These are phyloP conservation scores for Okapia johnstoni DNA, from an alignment of 2,113 vertebrate species.

Conservation along the genomic window DNA sequence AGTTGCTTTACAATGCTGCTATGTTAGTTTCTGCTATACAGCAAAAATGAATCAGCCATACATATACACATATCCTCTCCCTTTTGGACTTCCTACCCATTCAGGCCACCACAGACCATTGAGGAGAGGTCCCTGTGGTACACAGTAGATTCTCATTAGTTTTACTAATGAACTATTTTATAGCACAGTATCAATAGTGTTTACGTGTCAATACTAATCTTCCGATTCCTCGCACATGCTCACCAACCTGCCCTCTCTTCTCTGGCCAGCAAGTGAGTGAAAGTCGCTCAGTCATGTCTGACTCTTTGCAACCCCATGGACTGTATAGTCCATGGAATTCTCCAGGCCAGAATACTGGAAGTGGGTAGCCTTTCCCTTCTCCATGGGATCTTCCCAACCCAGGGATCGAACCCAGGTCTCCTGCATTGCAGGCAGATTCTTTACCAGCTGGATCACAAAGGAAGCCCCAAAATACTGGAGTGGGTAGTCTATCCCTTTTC, in stretches of 20 bases:
- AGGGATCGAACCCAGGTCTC: neutral
- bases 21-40: neutral
- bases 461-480: too few species aligned
- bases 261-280: neutral
- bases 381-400: neutral
- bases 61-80: neutral
- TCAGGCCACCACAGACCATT: neutral
- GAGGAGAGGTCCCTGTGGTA: neutral
- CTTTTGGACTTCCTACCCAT: neutral
- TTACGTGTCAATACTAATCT: neutral
- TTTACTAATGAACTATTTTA: neutral
- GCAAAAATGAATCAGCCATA: neutral
- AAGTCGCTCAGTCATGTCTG: neutral
- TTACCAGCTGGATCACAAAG: too few species aligned
- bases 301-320: neutral
- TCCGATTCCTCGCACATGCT: neutral
- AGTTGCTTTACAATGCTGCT: neutral
- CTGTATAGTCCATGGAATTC: neutral
- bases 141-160: neutral
- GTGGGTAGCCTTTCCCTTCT: neutral
- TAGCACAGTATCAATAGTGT: neutral
- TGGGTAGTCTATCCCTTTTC: neutral
- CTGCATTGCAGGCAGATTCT: neutral
- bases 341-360: neutral
- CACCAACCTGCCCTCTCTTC: neutral